Conservation (phyloP, 1,140 invertebrate species). For the Magallana angulata region DNA sequence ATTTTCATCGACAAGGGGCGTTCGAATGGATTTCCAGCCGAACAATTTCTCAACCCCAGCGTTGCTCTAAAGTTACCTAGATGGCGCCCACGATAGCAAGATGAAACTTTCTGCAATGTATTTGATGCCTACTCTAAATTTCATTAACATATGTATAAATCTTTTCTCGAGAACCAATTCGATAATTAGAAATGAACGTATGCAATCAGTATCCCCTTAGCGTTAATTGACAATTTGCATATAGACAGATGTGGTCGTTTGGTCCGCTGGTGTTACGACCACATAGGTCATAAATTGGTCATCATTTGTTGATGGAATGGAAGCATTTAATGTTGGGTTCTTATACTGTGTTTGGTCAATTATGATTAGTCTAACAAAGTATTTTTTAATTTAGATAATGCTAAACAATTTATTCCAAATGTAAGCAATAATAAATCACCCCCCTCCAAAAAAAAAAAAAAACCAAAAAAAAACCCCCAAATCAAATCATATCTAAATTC, state of each 20-base stretch:
- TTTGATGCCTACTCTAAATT: not conserved
- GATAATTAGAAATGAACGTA: conserved; percentile 1
- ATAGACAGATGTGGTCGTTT: not conserved
- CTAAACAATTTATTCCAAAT: no score
- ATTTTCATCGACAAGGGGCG: not conserved
- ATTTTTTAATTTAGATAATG: no score
- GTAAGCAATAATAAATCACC: no score
- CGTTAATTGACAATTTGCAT: conserved; percentile 18
- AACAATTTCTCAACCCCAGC: not conserved
- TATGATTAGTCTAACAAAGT: no score
- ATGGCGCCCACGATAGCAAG: not conserved
- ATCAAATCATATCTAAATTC: no score
- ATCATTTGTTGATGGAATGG: not conserved
- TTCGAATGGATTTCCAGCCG: not conserved
- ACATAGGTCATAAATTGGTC: not conserved
- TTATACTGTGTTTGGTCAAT: no score
- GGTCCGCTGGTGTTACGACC: not conserved
- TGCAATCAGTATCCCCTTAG: conserved; percentile 4
- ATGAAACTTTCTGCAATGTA: not conserved
- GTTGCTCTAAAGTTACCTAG: not conserved
- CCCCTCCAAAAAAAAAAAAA: no score
- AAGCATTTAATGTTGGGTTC: not conserved
- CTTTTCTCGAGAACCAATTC: not conserved
- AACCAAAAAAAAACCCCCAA: no score
- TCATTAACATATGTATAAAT: conserved; percentile 2